A percentile compares a stretch with the other conserved stretches of the same genome.
These are phyloP conservation scores for Pseudococcus longispinus DNA, from an alignment of 2,888 invertebrate genomes.

Conservation along the genomic window DNA sequence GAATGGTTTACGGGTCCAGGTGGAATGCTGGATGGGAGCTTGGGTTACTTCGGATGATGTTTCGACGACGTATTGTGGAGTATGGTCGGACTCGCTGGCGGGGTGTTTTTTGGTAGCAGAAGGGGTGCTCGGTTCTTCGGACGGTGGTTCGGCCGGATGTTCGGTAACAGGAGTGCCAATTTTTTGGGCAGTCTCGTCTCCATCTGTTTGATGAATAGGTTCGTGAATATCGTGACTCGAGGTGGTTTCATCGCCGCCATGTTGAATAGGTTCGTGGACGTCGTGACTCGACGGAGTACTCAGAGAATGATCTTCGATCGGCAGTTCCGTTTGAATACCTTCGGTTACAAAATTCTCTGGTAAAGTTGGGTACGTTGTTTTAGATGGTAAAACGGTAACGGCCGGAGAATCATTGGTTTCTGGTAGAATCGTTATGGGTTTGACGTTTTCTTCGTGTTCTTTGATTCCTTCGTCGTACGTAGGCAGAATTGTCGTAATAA, in stretches of 20 bases:
- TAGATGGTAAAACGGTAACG: neutral
- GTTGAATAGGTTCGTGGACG: neutral
- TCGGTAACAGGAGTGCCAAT: neutral
- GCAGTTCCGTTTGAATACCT: neutral
- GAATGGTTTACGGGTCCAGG: slow-evolving; percentile 59
- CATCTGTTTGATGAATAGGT: neutral
- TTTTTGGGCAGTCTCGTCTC: neutral
- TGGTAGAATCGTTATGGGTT: slow-evolving; percentile 9
- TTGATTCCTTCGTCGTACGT: neutral
- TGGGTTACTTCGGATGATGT: slow-evolving; percentile 53
- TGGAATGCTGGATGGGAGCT: slow-evolving; percentile 57
- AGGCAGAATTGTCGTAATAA: neutral
- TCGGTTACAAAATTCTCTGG: neutral
- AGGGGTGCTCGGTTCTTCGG: neutral
- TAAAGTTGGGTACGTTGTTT: neutral
- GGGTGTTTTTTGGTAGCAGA: neutral
- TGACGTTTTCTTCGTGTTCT: neutral
- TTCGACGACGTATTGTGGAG: neutral
- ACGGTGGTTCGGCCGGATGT: neutral
- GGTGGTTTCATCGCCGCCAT: neutral
- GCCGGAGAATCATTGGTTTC: slow-evolving; percentile 3
- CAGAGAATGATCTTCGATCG: neutral
- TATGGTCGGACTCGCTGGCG: neutral
- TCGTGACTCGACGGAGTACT: neutral
- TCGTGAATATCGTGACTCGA: neutral